Base-by-base conservation (phyloP, 2,113 vertebrate genomes). In the Kryptolebias marmoratus region DNA sequence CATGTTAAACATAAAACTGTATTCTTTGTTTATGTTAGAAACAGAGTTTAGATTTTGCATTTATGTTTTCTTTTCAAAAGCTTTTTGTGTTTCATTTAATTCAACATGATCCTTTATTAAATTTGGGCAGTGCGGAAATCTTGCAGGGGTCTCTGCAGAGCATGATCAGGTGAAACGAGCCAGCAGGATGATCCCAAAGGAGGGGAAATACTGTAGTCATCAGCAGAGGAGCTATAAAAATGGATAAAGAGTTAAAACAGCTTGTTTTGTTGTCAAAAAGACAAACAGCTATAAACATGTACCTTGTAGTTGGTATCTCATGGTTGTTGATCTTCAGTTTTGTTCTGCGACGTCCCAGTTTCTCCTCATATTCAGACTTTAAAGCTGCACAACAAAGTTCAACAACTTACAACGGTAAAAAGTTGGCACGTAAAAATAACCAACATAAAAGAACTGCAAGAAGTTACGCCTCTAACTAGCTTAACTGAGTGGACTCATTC, bases 161-260 rank as follows among this genome's bases (percentile, higher is more conserved):
- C 86, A 8, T 27, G 47, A 15, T 84, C 80, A 44, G 81, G n/a
- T 42, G 82, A 3, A 59, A 56, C 15, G 9, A 78, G 55, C 87
- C 85, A 90, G 58, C 90, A 92, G 8, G 13, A 15, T 30, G 65
- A 1, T 3, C 0, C 28, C 2, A 27, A 15, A 0, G 48, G 0
- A 11, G 42, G 10, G 4, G 0, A 2, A 4, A 74, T 8, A 45
- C 82, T 80, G 71, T 88, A 70, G 81, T 92, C 89, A 58, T n/a
- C 27, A 48, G 62, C 78, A 11, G 0, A 11, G 15, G 54, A n/a
- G 30, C 88, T 91, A 15, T 27, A 77, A 68, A 31, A 58, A 71
- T 31, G 73, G 5, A 68, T 11, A 71, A 5, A 32, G 1, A 11
- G 9, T 6, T n/a, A 6, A 50, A 50, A n/a, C 16, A 7, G 4